Conservation (phyloP, 2,113 vertebrate species). For the Uria aalge region DNA sequence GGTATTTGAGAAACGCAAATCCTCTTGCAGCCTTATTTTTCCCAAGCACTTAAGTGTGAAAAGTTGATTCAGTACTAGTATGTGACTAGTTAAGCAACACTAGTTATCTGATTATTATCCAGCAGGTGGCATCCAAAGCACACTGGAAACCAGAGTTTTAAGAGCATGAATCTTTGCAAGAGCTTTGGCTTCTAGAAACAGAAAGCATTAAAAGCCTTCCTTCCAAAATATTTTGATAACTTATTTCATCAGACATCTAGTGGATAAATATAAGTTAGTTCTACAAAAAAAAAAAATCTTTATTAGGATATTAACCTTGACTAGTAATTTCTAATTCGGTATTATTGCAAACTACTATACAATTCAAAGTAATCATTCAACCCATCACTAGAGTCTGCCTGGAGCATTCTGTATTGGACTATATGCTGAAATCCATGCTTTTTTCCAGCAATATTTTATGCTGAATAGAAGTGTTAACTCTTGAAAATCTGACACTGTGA, state of each 20-base stretch:
- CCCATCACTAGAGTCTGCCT: neutral
- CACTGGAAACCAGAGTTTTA: neutral
- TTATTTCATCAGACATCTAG: neutral
- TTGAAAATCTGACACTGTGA: neutral
- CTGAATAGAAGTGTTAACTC: neutral
- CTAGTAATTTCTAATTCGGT: neutral
- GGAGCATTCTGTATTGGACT: neutral
- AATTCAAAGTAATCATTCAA: neutral
- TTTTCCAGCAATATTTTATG: neutral
- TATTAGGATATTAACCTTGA: neutral
- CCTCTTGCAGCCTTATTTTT: neutral
- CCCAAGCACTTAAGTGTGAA: neutral
- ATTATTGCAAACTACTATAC: neutral
- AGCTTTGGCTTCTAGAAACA: neutral
- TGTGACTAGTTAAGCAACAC: neutral
- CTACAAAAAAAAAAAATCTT: neutral
- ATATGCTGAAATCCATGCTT: neutral
- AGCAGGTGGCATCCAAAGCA: conserved; percentile 39
- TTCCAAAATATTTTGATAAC: neutral
- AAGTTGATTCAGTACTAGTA: neutral
- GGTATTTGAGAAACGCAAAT: neutral
- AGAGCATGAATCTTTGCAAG: neutral
- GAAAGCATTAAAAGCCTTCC: neutral
- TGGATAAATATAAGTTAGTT: neutral
- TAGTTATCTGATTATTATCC: neutral